A percentile compares a stretch with the other conserved stretches of the same genome.
phyloP scores from a whole-genome alignment of 2,113 vertebrate genomes.

The Myiagra hebetior region DNA sequence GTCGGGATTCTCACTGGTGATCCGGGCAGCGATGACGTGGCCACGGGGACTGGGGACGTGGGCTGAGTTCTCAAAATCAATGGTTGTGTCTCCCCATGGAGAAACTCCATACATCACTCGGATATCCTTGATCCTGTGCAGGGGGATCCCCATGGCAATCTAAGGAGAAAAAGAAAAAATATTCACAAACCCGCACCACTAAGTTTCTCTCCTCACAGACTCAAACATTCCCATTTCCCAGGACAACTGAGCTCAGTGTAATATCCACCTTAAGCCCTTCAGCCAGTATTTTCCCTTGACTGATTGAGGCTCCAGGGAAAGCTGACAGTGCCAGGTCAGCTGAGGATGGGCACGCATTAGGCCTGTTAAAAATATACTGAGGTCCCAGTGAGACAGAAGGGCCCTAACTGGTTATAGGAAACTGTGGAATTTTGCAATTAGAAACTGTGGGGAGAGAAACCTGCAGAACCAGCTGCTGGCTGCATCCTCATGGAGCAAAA shows the following conservation, averaged over 20 bases:
- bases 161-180: not conserved
- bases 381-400: not conserved
- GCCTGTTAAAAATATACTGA: constrained; percentile 22
- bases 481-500: not conserved
- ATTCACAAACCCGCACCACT: no score
- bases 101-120: constrained; percentile 91
- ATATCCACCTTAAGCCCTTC: constrained; percentile 1
- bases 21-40: constrained; percentile 96
- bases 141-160: constrained; percentile 97
- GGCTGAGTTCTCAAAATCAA: constrained; percentile 91
- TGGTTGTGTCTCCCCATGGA: constrained; percentile 89
- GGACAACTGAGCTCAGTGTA: not conserved
- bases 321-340: not conserved
- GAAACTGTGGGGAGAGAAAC: not conserved
- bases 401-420: not conserved
- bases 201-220: not conserved
- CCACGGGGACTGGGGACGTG: constrained; percentile 89
- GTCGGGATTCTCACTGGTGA: constrained; percentile 98
- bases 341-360: not conserved
- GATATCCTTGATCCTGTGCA: constrained; percentile 97
- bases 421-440: not conserved
- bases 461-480: not conserved
- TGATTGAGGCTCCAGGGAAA: not conserved
- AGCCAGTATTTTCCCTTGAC: constrained; percentile 5
- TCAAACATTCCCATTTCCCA: not conserved